Evolutionary conservation across 2,888 invertebrate genomes (phyloP).

Genomic region (Falcaria lacertinaria): DNA sequence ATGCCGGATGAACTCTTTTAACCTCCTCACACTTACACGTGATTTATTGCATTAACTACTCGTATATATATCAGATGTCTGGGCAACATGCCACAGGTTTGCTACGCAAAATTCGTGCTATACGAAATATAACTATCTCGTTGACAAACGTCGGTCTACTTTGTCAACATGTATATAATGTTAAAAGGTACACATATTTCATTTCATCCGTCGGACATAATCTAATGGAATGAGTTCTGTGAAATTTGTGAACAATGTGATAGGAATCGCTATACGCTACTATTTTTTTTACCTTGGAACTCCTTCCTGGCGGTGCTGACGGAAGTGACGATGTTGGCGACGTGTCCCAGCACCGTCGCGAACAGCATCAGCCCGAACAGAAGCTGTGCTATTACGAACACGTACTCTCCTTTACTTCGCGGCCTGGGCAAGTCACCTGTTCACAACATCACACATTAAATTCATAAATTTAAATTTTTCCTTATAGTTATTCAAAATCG

Average conservation of each 20-base stretch:
- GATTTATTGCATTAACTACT: slow-evolving; percentile 32
- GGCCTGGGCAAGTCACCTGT: slow-evolving; percentile 91
- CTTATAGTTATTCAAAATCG: no score
- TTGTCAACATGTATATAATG: no score
- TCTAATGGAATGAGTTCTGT: no score
- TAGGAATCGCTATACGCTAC: no score
- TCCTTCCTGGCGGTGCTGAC: slow-evolving; percentile 98
- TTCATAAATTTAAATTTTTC: no score
- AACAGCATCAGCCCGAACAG: slow-evolving; percentile 96
- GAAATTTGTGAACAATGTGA: no score
- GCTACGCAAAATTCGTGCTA: background rate
- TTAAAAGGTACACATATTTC: no score
- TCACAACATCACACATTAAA: slow-evolving; percentile 3
- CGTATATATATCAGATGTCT: slow-evolving; percentile 4
- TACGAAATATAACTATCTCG: background rate
- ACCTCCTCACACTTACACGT: slow-evolving; percentile 26
- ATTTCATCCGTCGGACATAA: no score
- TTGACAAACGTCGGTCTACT: background rate
- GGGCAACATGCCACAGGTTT: background rate
- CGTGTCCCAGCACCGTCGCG: slow-evolving; percentile 97
- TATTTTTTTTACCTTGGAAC: slow-evolving; percentile 99
- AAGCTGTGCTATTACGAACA: slow-evolving; percentile 96
- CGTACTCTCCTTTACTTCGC: slow-evolving; percentile 95
- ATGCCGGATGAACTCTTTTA: slow-evolving; percentile 24
- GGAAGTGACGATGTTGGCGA: slow-evolving; percentile 98